Percentiles rank a stretch among this genome's conserved stretches.
Evolutionary conservation across 1,140 invertebrate species (phyloP).

Genomic region (Ptiloglossa arizonensis): DNA sequence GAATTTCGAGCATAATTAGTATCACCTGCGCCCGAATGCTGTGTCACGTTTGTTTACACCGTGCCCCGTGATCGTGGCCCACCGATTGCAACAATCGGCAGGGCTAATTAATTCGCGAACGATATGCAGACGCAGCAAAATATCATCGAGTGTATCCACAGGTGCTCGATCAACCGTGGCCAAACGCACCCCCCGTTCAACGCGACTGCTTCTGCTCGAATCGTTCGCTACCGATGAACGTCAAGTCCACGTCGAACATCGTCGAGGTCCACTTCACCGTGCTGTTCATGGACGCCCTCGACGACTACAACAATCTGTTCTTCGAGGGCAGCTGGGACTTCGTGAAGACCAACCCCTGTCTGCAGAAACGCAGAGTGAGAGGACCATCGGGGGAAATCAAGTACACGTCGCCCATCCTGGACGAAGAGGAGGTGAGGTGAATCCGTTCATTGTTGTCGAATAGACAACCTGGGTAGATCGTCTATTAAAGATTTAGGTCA

Average conservation of each 20-base stretch:
- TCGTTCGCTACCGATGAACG: slow-evolving; percentile 86
- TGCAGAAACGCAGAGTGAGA: slow-evolving; percentile 84
- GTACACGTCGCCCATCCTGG: slow-evolving; percentile 83
- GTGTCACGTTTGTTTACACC: neutral
- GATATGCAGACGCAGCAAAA: neutral
- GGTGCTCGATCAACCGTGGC: slow-evolving; percentile 89
- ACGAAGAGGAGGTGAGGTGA: slow-evolving; percentile 88
- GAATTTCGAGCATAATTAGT: slow-evolving; percentile 24
- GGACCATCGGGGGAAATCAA: slow-evolving; percentile 90
- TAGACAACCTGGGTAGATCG: no score
- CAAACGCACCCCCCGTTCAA: slow-evolving; percentile 84
- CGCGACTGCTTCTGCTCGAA: slow-evolving; percentile 89
- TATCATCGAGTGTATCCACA: slow-evolving; percentile 32
- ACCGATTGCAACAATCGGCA: slow-evolving; percentile 3
- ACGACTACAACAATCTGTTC: slow-evolving; percentile 91
- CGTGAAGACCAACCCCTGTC: slow-evolving; percentile 86
- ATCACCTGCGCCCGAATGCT: neutral
- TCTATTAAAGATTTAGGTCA: no score
- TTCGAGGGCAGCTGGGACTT: slow-evolving; percentile 94
- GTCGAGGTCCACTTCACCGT: slow-evolving; percentile 92
- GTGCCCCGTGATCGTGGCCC: no score
- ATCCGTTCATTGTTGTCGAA: no score
- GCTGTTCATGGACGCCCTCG: slow-evolving; percentile 89
- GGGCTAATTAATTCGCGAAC: slow-evolving; percentile 10
- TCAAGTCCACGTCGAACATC: slow-evolving; percentile 88